phyloP scores from a whole-genome alignment of 2,888 invertebrate species.

The Stenurella melanura region DNA sequence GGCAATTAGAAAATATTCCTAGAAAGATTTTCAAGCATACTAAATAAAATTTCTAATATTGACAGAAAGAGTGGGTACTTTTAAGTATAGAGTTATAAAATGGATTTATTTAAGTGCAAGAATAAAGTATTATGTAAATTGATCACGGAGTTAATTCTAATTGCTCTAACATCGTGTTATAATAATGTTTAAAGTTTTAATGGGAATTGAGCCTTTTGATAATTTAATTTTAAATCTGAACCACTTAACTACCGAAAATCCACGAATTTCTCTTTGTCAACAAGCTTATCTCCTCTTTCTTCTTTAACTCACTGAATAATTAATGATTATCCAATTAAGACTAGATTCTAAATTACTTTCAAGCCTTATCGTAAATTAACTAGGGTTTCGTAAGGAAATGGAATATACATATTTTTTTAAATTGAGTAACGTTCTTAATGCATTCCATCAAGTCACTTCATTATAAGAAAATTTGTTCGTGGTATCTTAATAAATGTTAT shows the following conservation, averaged over 20 bases:
- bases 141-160: conserved; percentile 4
- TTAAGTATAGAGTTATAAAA: background rate
- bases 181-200: conserved; percentile 33
- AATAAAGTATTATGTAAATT: background rate
- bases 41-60: background rate
- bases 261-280: conserved; percentile 30
- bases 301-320: conserved; percentile 28
- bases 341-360: conserved; percentile 31
- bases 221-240: conserved; percentile 23
- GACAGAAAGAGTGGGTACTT: background rate
- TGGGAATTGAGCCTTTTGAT: conserved; percentile 23
- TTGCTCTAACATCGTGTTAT: conserved; percentile 24
- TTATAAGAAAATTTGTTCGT: too few species aligned
- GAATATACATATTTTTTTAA: conserved; percentile 16
- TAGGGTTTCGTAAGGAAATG: background rate
- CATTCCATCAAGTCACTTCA: too few species aligned
- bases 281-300: conserved; percentile 25
- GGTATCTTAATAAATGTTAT: too few species aligned
- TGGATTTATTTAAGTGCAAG: background rate
- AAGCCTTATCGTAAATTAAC: conserved; percentile 28
- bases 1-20: too few species aligned
- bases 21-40: background rate
- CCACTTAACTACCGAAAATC: conserved; percentile 25
- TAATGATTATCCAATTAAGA: conserved; percentile 41
- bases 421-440: conserved; percentile 21